Base-by-base conservation (phyloP, 2,113 vertebrate genomes). In the Ictalurus punctatus region DNA sequence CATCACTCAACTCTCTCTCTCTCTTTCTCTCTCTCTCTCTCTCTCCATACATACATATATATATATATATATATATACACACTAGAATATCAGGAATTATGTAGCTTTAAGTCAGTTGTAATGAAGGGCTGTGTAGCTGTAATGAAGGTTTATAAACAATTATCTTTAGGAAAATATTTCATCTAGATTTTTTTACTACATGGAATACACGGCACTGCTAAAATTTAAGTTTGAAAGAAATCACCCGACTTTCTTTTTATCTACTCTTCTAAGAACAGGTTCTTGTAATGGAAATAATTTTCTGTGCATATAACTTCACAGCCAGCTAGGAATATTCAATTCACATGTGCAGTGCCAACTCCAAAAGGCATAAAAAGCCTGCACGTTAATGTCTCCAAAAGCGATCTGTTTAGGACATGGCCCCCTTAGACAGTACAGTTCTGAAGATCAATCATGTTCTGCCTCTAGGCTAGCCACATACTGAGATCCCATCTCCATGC, bases 401-500 rank as follows among this genome's bases (percentile, higher is more conserved):
- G 40, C 17, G 27, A 67, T 84, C 25, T 67, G 63, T 85, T 63
- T 85, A 71, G 25, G 27, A 73, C 61, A 52, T 69, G 40, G 40
- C 83, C 61, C 83, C 23, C 63, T 85, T 85, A 69, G 83, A 85
- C 40, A 30, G 27, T 69, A 52, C 61, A 84, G 83, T 30, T 85
- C 83, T 85, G 63, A 67, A 69, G 44, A 52, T 85, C 83, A 85
- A 85, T 85, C 83, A 85, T 85, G 63, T 54, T 30, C 63, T 85
- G 83, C 63, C 83, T 85, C 27, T 52, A 85, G 83, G 63, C 83
- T 85, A 44, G 63, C 61, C 44, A 69, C 83, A 85, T 44, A 85
- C 83, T 85, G 83, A 85, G 83, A 69, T 69, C 83, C 44, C 65
- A 85, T 85, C 83, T 85, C 63, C 27, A 85, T 85, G 83, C 63